These are phyloP conservation scores for Columbina picui DNA, from an alignment of 2,113 vertebrate species.

Conservation along the genomic window DNA sequence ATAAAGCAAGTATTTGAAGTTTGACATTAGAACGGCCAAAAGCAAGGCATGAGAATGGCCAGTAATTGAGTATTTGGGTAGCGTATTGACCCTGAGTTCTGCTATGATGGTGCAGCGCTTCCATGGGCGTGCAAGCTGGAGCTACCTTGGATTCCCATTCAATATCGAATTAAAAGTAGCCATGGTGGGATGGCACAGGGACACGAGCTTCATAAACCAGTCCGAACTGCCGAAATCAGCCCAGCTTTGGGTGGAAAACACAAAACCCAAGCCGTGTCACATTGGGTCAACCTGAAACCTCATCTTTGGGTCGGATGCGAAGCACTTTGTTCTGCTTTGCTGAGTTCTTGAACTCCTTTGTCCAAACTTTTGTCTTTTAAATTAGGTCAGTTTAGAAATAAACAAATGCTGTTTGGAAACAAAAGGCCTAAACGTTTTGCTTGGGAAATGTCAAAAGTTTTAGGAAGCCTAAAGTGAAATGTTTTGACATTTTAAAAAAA, in stretches of 20 bases:
- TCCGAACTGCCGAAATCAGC: neutral
- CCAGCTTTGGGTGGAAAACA: neutral
- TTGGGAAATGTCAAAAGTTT: conserved; percentile 43
- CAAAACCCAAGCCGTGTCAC: neutral
- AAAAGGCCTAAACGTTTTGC: conserved; percentile 39
- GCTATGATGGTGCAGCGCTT: neutral
- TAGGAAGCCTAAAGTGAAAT: conserved; percentile 21
- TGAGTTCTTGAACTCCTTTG: neutral
- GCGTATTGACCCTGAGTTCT: neutral
- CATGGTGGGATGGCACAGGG: neutral
- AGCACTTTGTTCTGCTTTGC: neutral
- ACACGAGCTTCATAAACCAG: neutral
- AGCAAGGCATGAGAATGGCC: neutral
- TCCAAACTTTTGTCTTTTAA: conserved; percentile 1
- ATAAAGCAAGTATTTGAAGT: conserved; percentile 45
- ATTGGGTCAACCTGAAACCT: neutral
- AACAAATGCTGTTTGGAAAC: conserved; percentile 39
- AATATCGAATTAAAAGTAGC: neutral
- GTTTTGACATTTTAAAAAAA: conserved; percentile 30
- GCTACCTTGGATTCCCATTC: too few relatives aligned
- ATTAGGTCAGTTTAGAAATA: conserved; percentile 10
- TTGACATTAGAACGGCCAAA: neutral
- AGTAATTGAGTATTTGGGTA: neutral
- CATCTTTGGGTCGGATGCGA: neutral
- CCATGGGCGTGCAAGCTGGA: neutral